phyloP scores from a whole-genome alignment of 1,140 invertebrate species.

The Oryctes rhinoceros region DNA sequence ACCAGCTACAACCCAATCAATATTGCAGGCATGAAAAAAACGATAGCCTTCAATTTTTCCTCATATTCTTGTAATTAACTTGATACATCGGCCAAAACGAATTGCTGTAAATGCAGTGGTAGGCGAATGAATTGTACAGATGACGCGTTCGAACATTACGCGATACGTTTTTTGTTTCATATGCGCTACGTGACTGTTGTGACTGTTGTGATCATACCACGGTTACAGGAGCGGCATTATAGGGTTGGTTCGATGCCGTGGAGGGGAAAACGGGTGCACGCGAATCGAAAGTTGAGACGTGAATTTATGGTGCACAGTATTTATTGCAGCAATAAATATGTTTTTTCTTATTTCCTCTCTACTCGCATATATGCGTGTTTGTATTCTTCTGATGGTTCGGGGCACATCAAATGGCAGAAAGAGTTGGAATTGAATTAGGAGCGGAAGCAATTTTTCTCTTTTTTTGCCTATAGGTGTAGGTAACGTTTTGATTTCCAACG shows the following conservation, averaged over 20 bases:
- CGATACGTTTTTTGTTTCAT: background rate
- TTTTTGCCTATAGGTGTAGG: background rate
- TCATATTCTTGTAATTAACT: too few species aligned
- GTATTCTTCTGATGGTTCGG: constrained; percentile 5
- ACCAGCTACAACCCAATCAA: too few species aligned
- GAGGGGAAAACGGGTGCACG: background rate
- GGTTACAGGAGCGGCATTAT: background rate
- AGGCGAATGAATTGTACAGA: background rate
- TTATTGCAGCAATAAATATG: constrained; percentile 34
- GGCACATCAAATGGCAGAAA: constrained; percentile 12
- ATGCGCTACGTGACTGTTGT: background rate
- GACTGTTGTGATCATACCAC: background rate
- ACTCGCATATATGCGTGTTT: constrained; percentile 5
- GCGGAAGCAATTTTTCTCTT: constrained; percentile 23
- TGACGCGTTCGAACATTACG: background rate
- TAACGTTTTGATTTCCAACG: background rate
- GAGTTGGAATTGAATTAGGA: constrained; percentile 29
- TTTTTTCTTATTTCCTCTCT: background rate
- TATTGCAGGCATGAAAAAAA: too few species aligned
- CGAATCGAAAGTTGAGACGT: constrained; percentile 24
- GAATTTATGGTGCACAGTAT: constrained; percentile 14
- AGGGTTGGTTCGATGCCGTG: background rate
- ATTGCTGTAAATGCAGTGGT: too few species aligned
- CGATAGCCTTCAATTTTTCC: too few species aligned
- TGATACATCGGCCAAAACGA: too few species aligned